Evolutionary conservation across 2,888 invertebrate species (phyloP).

Genomic region (Parochlus steinenii): DNA sequence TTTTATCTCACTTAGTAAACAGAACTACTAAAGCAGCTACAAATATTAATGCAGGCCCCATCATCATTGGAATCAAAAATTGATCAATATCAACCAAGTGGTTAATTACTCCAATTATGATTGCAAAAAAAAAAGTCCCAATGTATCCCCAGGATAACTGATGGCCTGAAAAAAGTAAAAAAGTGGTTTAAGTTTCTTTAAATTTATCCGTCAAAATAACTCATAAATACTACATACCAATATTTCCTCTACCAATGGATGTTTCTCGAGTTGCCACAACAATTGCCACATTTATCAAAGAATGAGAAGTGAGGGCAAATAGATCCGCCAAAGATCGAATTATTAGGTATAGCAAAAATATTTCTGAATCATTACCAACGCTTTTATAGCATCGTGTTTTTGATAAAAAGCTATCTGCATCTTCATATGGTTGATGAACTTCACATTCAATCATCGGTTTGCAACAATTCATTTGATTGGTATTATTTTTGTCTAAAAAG

Average conservation of each 20-base stretch:
- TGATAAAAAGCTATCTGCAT: constrained; percentile 44
- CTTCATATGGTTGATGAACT: constrained; percentile 52
- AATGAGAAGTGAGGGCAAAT: constrained; percentile 54
- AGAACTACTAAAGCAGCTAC: constrained; percentile 43
- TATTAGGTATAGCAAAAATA: constrained; percentile 53
- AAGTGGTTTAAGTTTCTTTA: no score
- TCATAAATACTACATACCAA: constrained; percentile 61
- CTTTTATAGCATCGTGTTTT: constrained; percentile 46
- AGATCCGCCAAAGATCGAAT: constrained; percentile 56
- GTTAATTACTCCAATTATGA: constrained; percentile 28
- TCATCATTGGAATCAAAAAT: constrained; percentile 32
- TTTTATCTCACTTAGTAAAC: constrained; percentile 34
- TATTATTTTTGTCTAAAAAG: neutral
- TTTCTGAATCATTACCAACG: constrained; percentile 45
- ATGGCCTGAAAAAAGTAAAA: no score
- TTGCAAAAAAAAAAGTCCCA: constrained; percentile 2
- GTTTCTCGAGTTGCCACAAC: constrained; percentile 73
- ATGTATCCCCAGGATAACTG: constrained; percentile 38
- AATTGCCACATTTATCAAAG: constrained; percentile 54
- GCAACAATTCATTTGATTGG: constrained; percentile 30
- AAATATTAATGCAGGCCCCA: constrained; percentile 38
- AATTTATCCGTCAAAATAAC: no score
- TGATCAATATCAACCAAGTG: constrained; percentile 22
- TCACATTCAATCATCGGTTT: constrained; percentile 51
- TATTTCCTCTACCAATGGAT: constrained; percentile 59